Percentiles rank a stretch among this genome's conserved stretches.
phyloP scores from a whole-genome alignment of 2,113 vertebrate species.

The Centropus bengalensis region DNA sequence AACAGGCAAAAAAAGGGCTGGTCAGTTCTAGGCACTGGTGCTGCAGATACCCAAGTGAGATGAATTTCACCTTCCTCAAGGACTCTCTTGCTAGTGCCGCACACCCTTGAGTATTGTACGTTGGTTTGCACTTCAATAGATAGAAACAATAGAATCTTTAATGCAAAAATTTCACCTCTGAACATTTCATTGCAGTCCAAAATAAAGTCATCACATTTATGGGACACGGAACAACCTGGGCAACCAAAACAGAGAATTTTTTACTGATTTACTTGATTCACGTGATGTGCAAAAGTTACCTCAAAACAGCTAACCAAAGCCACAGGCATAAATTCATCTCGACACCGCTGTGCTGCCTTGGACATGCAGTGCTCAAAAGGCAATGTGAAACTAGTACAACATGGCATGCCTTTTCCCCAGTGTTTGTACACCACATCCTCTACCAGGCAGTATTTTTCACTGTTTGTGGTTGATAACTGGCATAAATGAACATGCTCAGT shows the following conservation, averaged over 20 bases:
- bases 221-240: not conserved
- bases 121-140: not conserved
- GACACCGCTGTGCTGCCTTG: not conserved
- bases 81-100: not conserved
- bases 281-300: not conserved
- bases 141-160: not conserved
- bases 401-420: slow-evolving; percentile 41
- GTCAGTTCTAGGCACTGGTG: not conserved
- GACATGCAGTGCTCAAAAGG: slow-evolving; percentile 13
- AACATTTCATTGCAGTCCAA: not conserved
- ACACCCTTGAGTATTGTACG: not conserved
- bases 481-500: slow-evolving; percentile 35
- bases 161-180: not conserved
- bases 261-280: not conserved
- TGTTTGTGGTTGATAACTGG: slow-evolving; percentile 70
- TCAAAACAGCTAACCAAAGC: not conserved
- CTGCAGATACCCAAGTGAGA: not conserved
- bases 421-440: slow-evolving; percentile 68
- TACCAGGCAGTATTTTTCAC: slow-evolving; percentile 53
- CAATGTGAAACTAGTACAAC: not conserved
- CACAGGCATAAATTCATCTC: not conserved
- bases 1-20: not conserved
- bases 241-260: not conserved
- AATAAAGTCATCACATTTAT: not conserved
- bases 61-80: not conserved